These are phyloP conservation scores for Camptogramma bilineatum DNA, from an alignment of 2,888 invertebrate species.

Conservation along the genomic window DNA sequence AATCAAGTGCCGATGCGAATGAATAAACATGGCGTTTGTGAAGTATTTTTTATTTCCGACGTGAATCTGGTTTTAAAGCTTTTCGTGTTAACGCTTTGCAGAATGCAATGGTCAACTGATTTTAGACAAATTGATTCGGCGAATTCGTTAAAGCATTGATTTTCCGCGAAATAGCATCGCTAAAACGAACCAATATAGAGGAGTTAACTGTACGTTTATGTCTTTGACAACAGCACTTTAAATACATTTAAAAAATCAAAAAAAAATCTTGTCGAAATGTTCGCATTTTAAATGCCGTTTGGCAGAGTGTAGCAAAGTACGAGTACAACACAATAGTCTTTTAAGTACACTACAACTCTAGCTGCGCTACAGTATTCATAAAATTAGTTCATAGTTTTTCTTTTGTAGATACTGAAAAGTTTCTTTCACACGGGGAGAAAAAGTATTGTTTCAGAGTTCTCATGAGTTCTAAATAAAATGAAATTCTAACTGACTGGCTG, in stretches of 20 bases:
- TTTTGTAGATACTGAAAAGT: background rate
- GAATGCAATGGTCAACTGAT: constrained; percentile 34
- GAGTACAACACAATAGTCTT: background rate
- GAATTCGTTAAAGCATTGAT: constrained; percentile 18
- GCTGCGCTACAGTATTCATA: background rate
- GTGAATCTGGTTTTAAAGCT: constrained; percentile 33
- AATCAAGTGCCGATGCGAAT: constrained; percentile 37
- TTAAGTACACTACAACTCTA: background rate
- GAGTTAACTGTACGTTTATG: background rate
- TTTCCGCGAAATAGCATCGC: constrained; percentile 6
- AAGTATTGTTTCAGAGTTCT: background rate
- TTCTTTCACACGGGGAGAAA: background rate
- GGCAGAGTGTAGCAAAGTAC: background rate
- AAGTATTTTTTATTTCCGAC: constrained; percentile 32
- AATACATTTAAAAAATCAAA: background rate
- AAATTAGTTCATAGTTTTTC: background rate
- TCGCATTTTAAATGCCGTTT: background rate
- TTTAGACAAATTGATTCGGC: constrained; percentile 28
- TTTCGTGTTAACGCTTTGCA: constrained; percentile 31
- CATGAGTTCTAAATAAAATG: background rate
- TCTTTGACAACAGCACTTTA: background rate
- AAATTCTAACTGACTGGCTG: background rate
- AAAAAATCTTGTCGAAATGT: background rate
- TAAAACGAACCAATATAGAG: background rate
- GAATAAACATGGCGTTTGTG: constrained; percentile 36